Evolutionary conservation across 53 echinoderm and acorn worm genomes (phyloP).

Genomic region (Arbacia lixula): DNA sequence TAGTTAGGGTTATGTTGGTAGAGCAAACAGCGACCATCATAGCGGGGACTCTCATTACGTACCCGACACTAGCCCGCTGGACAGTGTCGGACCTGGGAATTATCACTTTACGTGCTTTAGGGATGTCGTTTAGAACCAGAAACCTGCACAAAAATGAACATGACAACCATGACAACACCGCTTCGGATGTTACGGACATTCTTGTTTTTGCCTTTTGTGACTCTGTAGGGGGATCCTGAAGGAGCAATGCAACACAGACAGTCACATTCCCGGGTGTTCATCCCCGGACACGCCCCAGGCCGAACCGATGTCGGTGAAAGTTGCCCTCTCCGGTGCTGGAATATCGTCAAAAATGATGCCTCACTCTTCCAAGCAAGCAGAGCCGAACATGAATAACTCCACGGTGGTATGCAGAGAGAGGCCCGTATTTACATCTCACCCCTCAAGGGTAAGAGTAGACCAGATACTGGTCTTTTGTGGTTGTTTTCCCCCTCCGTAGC

Average conservation of each 20-base stretch:
- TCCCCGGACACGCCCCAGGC: conserved; percentile 50
- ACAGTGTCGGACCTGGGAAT: too few species aligned
- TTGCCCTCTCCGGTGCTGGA: conserved; percentile 37
- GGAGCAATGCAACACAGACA: conserved; percentile 80
- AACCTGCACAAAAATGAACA: too few species aligned
- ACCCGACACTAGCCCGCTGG: too few species aligned
- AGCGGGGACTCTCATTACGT: too few species aligned
- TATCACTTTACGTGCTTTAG: too few species aligned
- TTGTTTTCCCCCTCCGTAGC: not conserved
- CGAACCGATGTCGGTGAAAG: conserved; percentile 68
- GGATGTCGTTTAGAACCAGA: too few species aligned
- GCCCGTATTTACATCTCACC: conserved; percentile 80
- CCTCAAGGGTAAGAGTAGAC: conserved; percentile 65
- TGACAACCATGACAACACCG: too few species aligned
- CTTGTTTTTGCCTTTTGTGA: too few species aligned
- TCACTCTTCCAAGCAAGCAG: too few species aligned
- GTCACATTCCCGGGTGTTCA: conserved; percentile 85
- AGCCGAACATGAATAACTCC: conserved; percentile 19
- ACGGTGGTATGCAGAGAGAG: conserved; percentile 69
- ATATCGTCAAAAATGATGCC: conserved; percentile 22
- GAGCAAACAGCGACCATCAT: too few species aligned
- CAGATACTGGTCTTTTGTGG: not conserved
- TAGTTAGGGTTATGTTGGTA: too few species aligned
- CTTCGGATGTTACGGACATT: too few species aligned
- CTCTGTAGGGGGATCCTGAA: conserved; percentile 88